A percentile compares a stretch with the other conserved stretches of the same genome.
Evolutionary conservation across 2,888 invertebrate genomes (phyloP).

Genomic region (Zele albiditarsus): DNA sequence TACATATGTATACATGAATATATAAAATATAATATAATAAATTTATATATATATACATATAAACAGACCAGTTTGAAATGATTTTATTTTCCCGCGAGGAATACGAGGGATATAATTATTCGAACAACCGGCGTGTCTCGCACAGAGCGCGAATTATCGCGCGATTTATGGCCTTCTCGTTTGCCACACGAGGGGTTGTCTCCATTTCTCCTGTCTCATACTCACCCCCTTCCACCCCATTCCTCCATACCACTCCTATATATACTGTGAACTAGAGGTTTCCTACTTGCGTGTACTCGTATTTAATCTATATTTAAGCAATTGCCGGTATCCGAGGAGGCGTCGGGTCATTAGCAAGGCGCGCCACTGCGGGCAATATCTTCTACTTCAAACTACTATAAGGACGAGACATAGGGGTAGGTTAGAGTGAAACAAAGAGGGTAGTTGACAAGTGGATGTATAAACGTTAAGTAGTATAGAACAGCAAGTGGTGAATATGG

Average conservation of each 20-base stretch:
- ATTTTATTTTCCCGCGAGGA: slow-evolving; percentile 45
- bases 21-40: not conserved
- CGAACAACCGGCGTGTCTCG: slow-evolving; percentile 55
- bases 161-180: slow-evolving; percentile 55
- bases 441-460: slow-evolving; percentile 51
- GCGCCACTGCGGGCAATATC: slow-evolving; percentile 59
- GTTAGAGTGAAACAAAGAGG: slow-evolving; percentile 52
- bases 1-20: too few species aligned
- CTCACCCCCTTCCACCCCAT: slow-evolving; percentile 20
- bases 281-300: slow-evolving; percentile 47
- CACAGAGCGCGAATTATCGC: slow-evolving; percentile 55
- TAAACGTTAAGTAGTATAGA: slow-evolving; percentile 61
- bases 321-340: slow-evolving; percentile 54
- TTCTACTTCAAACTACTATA: slow-evolving; percentile 45
- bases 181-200: slow-evolving; percentile 50
- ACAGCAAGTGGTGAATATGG: slow-evolving; percentile 56
- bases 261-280: slow-evolving; percentile 30
- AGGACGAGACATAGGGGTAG: slow-evolving; percentile 47
- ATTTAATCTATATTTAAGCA: slow-evolving; percentile 60
- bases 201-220: slow-evolving; percentile 38
- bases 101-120: slow-evolving; percentile 49
- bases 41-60: slow-evolving; percentile 35
- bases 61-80: slow-evolving; percentile 31
- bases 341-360: slow-evolving; percentile 59
- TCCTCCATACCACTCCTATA: slow-evolving; percentile 27